Conservation (phyloP, 2,888 invertebrate species). For the Drosophila neotestacea region DNA sequence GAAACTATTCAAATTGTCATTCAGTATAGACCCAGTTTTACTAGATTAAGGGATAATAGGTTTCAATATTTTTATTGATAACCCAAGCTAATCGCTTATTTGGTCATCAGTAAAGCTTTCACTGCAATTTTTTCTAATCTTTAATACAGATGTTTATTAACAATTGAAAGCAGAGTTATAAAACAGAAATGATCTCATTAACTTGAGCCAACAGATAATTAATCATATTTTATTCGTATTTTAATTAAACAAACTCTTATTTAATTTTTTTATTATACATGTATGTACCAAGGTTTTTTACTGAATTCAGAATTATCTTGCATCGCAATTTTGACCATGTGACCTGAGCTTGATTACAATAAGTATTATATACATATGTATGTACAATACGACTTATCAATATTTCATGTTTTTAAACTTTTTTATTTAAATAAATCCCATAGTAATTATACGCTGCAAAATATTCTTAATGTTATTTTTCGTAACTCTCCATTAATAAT, state of each 20-base stretch:
- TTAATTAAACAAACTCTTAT: conserved; percentile 10
- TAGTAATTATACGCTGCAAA: neutral
- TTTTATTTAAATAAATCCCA: neutral
- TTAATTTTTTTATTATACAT: neutral
- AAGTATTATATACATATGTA: neutral
- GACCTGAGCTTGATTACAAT: conserved; percentile 36
- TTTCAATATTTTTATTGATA: neutral
- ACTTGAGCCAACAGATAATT: conserved; percentile 22
- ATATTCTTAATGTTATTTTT: neutral
- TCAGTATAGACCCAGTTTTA: neutral
- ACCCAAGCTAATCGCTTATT: conserved; percentile 1
- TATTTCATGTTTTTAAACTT: conserved; percentile 7
- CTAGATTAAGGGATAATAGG: neutral
- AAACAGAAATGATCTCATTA: conserved; percentile 55
- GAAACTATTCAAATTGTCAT: neutral
- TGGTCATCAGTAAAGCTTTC: neutral
- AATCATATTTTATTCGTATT: conserved; percentile 35
- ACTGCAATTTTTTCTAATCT: neutral
- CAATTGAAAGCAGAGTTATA: conserved; percentile 8
- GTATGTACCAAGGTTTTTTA: neutral
- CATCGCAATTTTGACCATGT: conserved; percentile 30
- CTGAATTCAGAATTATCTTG: conserved; percentile 15
- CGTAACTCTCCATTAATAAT: neutral
- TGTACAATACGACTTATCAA: neutral
- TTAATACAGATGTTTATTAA: conserved; percentile 7